These are phyloP conservation scores for Andrena camellia DNA, from an alignment of 2,888 invertebrate species.

Conservation along the genomic window DNA sequence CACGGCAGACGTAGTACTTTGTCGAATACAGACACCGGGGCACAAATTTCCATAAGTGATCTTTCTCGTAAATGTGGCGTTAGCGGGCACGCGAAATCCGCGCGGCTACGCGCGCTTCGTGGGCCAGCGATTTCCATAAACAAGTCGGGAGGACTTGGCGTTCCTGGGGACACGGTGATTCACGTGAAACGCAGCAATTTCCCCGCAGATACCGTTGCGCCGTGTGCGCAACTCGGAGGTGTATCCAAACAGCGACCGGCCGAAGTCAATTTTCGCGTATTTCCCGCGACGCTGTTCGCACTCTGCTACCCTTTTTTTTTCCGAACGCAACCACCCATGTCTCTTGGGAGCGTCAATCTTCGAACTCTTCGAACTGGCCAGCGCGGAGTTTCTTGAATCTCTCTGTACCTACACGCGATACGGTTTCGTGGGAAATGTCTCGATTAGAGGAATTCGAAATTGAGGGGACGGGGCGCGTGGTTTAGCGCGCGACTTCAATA, in stretches of 20 bases:
- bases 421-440: neutral
- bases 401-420: neutral
- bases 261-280: neutral
- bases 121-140: constrained; percentile 32
- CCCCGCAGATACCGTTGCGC: too few species aligned
- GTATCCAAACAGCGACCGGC: too few species aligned
- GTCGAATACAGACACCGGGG: constrained; percentile 43
- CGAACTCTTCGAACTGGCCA: neutral
- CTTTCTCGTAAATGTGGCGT: constrained; percentile 42
- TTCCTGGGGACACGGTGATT: neutral
- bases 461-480: constrained; percentile 32
- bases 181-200: neutral
- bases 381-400: too few species aligned
- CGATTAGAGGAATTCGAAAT: constrained; percentile 49
- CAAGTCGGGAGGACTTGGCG: neutral
- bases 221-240: neutral
- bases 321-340: neutral
- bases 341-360: neutral
- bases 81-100: neutral
- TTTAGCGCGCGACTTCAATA: constrained; percentile 40
- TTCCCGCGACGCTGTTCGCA: neutral
- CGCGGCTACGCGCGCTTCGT: neutral
- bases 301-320: neutral
- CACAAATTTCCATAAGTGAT: constrained; percentile 57
- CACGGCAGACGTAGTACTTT: constrained; percentile 40